Evolutionary conservation across 2,797 vertebrate genomes (phyloP).

Genomic region (Peromyscus eremicus): DNA sequence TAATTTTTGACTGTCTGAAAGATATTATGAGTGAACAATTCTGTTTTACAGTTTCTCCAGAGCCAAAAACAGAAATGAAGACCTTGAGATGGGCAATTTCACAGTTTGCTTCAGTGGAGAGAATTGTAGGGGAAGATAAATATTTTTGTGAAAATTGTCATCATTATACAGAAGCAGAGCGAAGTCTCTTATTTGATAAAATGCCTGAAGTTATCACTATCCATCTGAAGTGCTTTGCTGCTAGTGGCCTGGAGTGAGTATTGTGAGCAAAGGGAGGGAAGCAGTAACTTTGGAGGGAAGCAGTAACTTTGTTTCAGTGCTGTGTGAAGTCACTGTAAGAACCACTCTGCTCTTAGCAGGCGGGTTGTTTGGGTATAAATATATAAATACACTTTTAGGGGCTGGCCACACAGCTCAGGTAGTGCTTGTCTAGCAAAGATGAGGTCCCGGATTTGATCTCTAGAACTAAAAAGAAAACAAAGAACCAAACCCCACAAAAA

Average conservation of each 20-base stretch:
- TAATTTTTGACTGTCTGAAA: slow-evolving; percentile 58
- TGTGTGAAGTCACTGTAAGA: not conserved
- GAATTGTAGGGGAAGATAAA: slow-evolving; percentile 98
- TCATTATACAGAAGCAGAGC: slow-evolving; percentile 98
- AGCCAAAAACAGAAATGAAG: slow-evolving; percentile 96
- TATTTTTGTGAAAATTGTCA: slow-evolving; percentile 99
- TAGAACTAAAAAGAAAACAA: not conserved
- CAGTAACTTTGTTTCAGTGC: slow-evolving; percentile 10
- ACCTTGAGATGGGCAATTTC: slow-evolving; percentile 97
- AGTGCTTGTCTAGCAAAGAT: not conserved
- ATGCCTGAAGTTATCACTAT: slow-evolving; percentile 98
- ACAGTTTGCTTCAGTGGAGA: slow-evolving; percentile 98
- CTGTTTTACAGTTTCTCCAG: slow-evolving; percentile 94
- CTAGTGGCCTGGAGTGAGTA: slow-evolving; percentile 96
- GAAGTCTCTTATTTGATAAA: slow-evolving; percentile 98
- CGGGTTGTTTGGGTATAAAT: not conserved
- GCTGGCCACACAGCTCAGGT: not conserved
- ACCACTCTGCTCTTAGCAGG: not conserved
- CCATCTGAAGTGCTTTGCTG: slow-evolving; percentile 99
- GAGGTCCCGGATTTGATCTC: not conserved
- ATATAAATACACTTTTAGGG: not conserved
- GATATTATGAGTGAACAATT: slow-evolving; percentile 72
- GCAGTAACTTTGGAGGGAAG: not conserved
- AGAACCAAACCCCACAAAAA: not conserved
- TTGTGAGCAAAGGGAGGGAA: slow-evolving; percentile 56